These are phyloP conservation scores for Conomelus anceps DNA, from an alignment of 2,888 invertebrate species.

Conservation along the genomic window DNA sequence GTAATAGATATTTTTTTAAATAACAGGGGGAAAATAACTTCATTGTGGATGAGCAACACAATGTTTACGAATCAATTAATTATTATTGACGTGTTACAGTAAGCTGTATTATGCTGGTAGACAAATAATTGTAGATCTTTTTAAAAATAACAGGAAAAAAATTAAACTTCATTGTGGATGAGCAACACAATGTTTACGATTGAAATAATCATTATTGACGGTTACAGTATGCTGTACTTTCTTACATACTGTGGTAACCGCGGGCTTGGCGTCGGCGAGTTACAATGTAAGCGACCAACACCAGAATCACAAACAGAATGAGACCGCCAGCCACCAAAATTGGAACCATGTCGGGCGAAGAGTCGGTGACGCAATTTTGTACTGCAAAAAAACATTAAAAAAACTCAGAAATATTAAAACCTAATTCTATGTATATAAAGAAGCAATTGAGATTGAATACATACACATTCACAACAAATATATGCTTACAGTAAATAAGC, in stretches of 20 bases:
- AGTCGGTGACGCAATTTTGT: conserved; percentile 62
- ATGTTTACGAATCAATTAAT: neutral
- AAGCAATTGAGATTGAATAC: no score
- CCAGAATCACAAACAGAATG: conserved; percentile 80
- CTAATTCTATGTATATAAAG: no score
- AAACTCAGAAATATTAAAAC: neutral
- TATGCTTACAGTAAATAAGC: no score
- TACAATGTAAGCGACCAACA: conserved; percentile 86
- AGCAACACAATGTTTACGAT: neutral
- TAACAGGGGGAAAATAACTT: neutral
- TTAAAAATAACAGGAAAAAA: no score
- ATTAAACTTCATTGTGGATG: neutral
- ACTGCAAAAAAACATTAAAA: conserved; percentile 47
- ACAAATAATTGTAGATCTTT: no score
- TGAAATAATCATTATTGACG: neutral
- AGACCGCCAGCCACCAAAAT: conserved; percentile 94
- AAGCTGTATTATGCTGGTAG: no score
- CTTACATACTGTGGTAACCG: conserved; percentile 83
- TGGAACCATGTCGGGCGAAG: conserved; percentile 85
- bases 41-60: neutral
- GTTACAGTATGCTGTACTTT: neutral
- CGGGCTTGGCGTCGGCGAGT: conserved; percentile 78
- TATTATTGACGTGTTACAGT: neutral
- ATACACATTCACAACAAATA: no score
- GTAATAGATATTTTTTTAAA: neutral